Base-by-base conservation (phyloP, 2,797 vertebrate species). In the Karalla daura region DNA sequence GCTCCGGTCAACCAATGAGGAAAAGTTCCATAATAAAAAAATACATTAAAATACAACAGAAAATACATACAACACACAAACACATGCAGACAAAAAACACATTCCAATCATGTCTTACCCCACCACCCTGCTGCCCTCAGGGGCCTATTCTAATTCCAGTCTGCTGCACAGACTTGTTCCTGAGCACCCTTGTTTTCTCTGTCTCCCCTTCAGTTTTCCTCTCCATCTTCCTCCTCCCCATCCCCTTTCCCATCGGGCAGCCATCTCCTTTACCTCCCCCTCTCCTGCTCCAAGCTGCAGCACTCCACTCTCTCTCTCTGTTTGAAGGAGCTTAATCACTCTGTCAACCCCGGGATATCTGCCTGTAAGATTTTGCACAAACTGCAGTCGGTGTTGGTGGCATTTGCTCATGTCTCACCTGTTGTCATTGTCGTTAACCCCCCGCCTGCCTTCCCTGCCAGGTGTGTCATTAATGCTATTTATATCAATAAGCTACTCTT, bases 281-380 rank as follows among this genome's bases (percentile, higher is more conserved):
- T 88, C 84, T 78, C 82, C 12, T 85, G 81, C 89, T 87, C 88
- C 74, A 91, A 89, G 67, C 87, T 91, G 86, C 86, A 86, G 85
- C 79, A 54, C 56, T 86, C 91, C 81, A 84, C 90, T 91, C 84
- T 93, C 80, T 88, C 91, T 73, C 78, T 90, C 87, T 86, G 79
- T 82, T 87, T 93, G 79, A 91, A 85, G 40, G 90, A 93, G 81
- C 90, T 94, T 69, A 93, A 89, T 86, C 86, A 86, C 79, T 91
- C 89, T 49, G 79, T 92, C 84, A 92, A 89, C 88, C 89, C 88
- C 56, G 84, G 91, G 85, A 90, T 92, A 83, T 87, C 87, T 40
- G 88, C 87, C 71, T 89, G 92, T 86, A 91, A 82, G 85, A 88
- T 87, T 77, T 79, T 92, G 51, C 81, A 76, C 50, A 85, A 72